phyloP scores from a whole-genome alignment of 2,113 vertebrate genomes.

The Motacilla tschutschensis region DNA sequence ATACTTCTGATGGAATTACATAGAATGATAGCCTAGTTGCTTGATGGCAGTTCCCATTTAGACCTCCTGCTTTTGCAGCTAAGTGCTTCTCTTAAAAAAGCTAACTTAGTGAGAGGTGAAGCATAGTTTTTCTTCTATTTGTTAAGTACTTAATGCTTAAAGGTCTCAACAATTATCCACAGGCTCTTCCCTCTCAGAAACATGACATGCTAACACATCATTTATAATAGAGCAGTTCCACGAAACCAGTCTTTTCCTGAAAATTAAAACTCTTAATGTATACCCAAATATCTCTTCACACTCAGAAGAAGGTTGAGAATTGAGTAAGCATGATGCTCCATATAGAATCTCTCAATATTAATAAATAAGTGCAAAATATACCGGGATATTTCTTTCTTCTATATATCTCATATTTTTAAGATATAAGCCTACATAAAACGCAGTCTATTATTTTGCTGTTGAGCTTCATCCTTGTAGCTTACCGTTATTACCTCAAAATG shows the following conservation, averaged over 20 bases:
- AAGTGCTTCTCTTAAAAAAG: background rate
- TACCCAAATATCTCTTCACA: background rate
- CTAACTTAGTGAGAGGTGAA: background rate
- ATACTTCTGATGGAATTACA: background rate
- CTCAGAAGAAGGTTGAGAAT: background rate
- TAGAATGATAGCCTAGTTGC: background rate
- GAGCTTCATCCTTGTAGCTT: background rate
- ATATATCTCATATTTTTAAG: background rate
- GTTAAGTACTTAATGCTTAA: background rate
- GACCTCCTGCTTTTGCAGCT: background rate
- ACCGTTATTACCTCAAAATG: background rate
- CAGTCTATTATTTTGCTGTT: background rate
- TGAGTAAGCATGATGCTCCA: background rate
- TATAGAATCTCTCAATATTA: background rate
- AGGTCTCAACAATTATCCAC: background rate
- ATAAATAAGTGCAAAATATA: background rate
- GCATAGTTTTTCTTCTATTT: background rate
- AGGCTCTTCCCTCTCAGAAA: background rate
- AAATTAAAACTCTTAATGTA: background rate
- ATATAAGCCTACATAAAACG: background rate
- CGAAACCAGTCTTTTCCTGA: background rate
- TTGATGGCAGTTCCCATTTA: background rate
- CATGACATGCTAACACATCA: background rate
- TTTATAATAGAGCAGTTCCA: background rate
- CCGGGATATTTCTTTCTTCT: background rate